Evolutionary conservation across 2,797 vertebrate genomes (phyloP), one percentile per base, ranked within the genome.

Genomic region (Paramormyrops hopkinsi): DNA sequence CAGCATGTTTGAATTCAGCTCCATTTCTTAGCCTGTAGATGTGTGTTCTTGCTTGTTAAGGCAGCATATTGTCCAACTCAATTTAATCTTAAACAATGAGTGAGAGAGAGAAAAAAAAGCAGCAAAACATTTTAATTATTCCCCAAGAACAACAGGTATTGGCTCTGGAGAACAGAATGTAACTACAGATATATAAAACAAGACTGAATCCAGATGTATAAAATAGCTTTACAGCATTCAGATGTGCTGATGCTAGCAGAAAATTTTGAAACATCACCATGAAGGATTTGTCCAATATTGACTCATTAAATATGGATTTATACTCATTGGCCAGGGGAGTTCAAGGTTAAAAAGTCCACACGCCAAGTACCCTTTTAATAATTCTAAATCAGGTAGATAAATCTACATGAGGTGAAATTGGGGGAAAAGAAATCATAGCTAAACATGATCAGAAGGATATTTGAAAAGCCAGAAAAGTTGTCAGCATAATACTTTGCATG

Each of bases 401-500:
- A 82, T n/a, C 76, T 44, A 46, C 17, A 46, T n/a, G 17, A 82
- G 29, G 29, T 82, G 19, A 82, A 82, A 19, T n/a, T 82, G 19
- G 65, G 2, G 0, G 4, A 3, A 2, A n/a, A 44, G 0, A 44
- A 37, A 76, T 69, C 33, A 44, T 8, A 19, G 37, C 37, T 41
- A 44, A 44, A 76, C 7, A 37, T 19, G 76, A 46, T 41, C 76
- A 82, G 37, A 46, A 46, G 37, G 37, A 46, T n/a, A 82, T 82
- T n/a, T 46, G 19, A 46, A 73, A 73, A 82, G 37, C 76, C 76
- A 82, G 76, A 82, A 82, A 82, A 82, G 76, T n/a, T 82, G 76
- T 82, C 17, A 79, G 1, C 41, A n/a, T 46, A 82, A 44, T 44
- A 44, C 17, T 44, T 79, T 46, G 41, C 76, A 82, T 41, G 29